Conservation (phyloP, 2,113 vertebrate species). For the Fukomys damarensis region DNA sequence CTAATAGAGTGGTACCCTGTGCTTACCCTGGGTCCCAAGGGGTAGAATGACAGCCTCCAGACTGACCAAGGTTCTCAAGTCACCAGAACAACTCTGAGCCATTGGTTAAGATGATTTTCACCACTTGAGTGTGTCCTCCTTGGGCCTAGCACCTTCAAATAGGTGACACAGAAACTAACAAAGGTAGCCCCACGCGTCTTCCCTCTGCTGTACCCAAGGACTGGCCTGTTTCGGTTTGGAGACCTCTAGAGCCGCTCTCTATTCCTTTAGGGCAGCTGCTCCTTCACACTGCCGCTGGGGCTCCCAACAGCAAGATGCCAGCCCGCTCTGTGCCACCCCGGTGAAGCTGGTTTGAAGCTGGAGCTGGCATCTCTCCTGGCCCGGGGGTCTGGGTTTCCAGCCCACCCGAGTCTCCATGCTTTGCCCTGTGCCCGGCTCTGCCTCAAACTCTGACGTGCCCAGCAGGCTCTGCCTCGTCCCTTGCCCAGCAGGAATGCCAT, state of each 20-base stretch:
- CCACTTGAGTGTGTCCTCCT: background rate
- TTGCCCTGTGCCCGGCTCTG: background rate
- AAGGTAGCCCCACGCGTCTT: background rate
- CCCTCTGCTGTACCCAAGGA: background rate
- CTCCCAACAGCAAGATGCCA: background rate
- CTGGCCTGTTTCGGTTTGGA: constrained; percentile 56
- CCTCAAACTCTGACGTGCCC: background rate
- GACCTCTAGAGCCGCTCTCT: constrained; percentile 1
- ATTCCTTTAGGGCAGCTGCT: constrained; percentile 3
- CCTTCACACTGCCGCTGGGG: background rate
- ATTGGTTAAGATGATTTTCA: background rate
- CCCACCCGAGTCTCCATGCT: background rate
- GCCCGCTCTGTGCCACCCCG: accelerated
- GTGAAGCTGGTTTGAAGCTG: accelerated
- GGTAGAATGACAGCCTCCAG: background rate
- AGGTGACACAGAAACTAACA: constrained; percentile 53
- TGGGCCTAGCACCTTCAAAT: background rate
- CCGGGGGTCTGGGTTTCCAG: background rate
- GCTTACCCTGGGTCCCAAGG: accelerated
- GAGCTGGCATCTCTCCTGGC: background rate
- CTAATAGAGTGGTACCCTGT: background rate
- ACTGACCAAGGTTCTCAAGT: background rate
- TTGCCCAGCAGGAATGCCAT: background rate
- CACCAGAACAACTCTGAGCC: background rate
- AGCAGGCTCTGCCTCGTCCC: too few species aligned